Base-by-base conservation (phyloP, 2,888 invertebrate species). In the Eubasilissa splendida region DNA sequence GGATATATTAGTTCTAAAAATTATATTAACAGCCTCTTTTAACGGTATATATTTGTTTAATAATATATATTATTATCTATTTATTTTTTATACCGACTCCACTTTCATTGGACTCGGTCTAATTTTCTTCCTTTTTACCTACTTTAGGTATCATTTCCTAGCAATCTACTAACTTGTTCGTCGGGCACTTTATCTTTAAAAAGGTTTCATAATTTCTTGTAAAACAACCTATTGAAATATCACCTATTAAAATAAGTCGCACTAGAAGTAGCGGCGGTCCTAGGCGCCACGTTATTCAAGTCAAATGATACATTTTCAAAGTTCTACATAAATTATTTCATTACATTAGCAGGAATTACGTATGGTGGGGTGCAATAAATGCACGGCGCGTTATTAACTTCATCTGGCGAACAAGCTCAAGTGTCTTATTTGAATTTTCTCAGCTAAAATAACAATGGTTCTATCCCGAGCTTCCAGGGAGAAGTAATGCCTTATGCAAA, bases 271-370 rank as follows among this genome's bases (percentile, higher is more conserved):
- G 54, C 42, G 42, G 56, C 33, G 52, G 60, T 59, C 12, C 54
- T 8, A 31, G 78, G 78, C 78, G 78, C 78, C 78, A 60, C 60
- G 58, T 78, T 60, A 78, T 22, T 78, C 78, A 78, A 31, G n/a
- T 31, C 63, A 33, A 14, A 53, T 42, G 78, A 60, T 71, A 71
- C 71, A 70, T 53, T 53, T 78, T 71, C 60, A 63, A 68, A 52
- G 52, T 70, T 59, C 54, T 50, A 10, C 60, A 14, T n/a, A 33
- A 53, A 59, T 53, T 71, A 60, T 78, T 78, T 65, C 60, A 60
- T 60, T 59, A 58, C 60, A 78, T 78, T 78, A 78, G 78, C 78
- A 53, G 60, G 78, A 78, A 70, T 78, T 78, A 78, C 78, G 71
- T 70, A 60, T 53, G 22, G 56, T 22, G 52, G 66, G 60, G 58